Evolutionary conservation across 2,888 invertebrate species (phyloP).

Genomic region (Drosophila formosana): DNA sequence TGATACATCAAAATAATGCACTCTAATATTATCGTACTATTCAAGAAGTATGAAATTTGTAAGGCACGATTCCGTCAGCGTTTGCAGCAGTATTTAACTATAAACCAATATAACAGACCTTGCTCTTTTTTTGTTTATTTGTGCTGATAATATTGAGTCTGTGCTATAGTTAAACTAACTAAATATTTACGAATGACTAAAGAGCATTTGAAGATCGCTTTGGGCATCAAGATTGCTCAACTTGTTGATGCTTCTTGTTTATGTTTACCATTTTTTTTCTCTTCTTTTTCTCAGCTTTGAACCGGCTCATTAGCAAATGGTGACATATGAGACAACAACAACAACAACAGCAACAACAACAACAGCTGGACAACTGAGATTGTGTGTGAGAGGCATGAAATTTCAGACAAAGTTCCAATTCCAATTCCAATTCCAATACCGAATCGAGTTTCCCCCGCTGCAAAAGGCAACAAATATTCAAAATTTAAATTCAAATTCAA

Average conservation of each 20-base stretch:
- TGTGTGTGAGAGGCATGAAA: conserved; percentile 45
- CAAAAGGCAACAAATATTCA: conserved; percentile 11
- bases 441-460: conserved; percentile 11
- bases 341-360: conserved; percentile 15
- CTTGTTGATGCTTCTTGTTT: conserved; percentile 54
- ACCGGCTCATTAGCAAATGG: conserved; percentile 64
- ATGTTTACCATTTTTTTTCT: conserved; percentile 29
- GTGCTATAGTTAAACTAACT: conserved; percentile 20
- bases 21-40: no score
- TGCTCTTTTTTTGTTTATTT: conserved; percentile 3
- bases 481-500: conserved; percentile 3
- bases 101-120: neutral
- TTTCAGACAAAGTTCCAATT: conserved; percentile 35
- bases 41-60: no score
- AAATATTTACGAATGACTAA: conserved; percentile 40
- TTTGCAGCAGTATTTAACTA: no score
- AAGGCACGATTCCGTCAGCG: no score
- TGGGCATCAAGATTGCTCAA: conserved; percentile 14
- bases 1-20: no score
- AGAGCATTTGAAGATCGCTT: conserved; percentile 43
- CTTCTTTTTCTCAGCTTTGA: conserved; percentile 43
- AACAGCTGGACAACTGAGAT: conserved; percentile 17
- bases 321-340: conserved; percentile 59
- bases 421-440: conserved; percentile 16
- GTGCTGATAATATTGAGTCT: conserved; percentile 3